Conservation (phyloP, 1,140 invertebrate genomes). For the Dinoponera quadriceps region DNA sequence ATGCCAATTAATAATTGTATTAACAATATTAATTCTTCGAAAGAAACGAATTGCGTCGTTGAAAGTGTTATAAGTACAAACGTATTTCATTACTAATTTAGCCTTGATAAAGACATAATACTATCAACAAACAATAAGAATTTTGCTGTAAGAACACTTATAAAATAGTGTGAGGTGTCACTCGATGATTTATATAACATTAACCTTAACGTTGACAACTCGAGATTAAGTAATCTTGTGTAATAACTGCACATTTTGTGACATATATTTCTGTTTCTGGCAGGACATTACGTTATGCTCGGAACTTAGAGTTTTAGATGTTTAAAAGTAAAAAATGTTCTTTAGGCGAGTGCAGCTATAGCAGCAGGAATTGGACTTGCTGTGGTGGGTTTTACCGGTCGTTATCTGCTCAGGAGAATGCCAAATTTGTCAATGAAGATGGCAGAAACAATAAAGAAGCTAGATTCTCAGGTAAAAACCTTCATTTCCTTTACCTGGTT, state of each 20-base stretch:
- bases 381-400: constrained; percentile 93
- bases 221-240: constrained; percentile 31
- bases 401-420: constrained; percentile 91
- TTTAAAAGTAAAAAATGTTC: constrained; percentile 56
- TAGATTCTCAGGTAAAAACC: constrained; percentile 88
- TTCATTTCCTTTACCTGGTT: constrained; percentile 15
- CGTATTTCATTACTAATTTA: constrained; percentile 5
- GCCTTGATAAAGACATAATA: background rate
- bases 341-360: constrained; percentile 90
- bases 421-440: constrained; percentile 91
- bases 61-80: background rate
- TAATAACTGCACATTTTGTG: background rate
- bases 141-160: background rate
- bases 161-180: background rate
- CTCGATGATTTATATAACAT: background rate
- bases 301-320: constrained; percentile 9
- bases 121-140: background rate
- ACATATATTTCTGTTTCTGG: background rate
- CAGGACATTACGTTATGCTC: background rate
- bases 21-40: background rate
- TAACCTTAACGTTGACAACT: background rate
- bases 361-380: constrained; percentile 94
- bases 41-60: background rate
- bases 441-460: constrained; percentile 92
- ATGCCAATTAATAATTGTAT: background rate